Base-by-base conservation (phyloP, 2,888 invertebrate genomes). In the Hedychridium roseum region DNA sequence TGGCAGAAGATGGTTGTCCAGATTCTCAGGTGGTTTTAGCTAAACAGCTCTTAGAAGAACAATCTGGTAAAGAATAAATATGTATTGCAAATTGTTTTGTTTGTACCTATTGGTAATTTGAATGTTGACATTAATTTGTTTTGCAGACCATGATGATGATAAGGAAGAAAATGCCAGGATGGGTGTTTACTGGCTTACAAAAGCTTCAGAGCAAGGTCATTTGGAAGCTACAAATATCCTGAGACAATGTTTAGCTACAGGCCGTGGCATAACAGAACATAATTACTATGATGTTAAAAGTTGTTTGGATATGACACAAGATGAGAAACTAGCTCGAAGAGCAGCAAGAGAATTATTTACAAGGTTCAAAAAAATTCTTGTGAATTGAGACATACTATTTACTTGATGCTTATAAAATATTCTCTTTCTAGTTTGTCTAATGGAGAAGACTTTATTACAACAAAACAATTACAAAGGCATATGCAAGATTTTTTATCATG, bases 171-270 rank as follows among this genome's bases (percentile, higher is more conserved):
- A 91, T 79, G 90, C 89, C 53, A 86, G 88, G 59, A 84, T 91
- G 58, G 95, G 94, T 0, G 86, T 96, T 38, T 89, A 92, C 69
- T 96, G 95, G 95, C 80, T 96, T 36, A 88, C 94, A n/a, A 90
- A 91, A 80, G 94, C 96, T 1, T 94, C 95, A 0, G 91, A 93
- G 69, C 94, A 95, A 78, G 96, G 95, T 0, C 93, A 94, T 67
- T 85, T 88, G 31, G 92, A 94, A 74, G 95, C 95, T 0, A 90
- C 93, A 23, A 86, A 86, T 50, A 83, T 94, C 70, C 82, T 97
- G 53, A 82, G 84, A 76, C 86, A 88, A 78, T 90, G 90, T 68
- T 83, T 92, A 7, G 82, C 86, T 27, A 86, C 86, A 21, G 88
- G 89, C 6, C 83, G 84, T 79, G 91, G 91, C 3, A 88, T 91